phyloP scores from a whole-genome alignment of 2,113 vertebrate genomes.

The Genyomyrus donnyi region DNA sequence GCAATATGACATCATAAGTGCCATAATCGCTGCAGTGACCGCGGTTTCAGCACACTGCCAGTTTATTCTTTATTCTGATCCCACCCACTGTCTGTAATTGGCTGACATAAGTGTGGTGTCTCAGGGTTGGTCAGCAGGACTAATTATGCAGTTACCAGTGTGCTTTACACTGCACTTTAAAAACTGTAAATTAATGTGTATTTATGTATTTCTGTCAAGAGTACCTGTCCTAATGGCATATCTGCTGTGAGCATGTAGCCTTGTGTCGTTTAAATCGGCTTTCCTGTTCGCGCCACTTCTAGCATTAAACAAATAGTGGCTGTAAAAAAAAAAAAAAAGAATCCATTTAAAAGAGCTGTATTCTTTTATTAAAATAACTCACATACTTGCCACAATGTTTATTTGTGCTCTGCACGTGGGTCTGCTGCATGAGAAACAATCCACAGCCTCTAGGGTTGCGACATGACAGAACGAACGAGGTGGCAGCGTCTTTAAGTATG shows the following conservation, averaged over 20 bases:
- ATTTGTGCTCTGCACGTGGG: background rate
- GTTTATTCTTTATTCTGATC: background rate
- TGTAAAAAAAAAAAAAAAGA: background rate
- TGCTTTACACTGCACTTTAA: background rate
- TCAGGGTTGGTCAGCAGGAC: background rate
- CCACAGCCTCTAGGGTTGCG: background rate
- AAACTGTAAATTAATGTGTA: background rate
- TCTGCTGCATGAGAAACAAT: background rate
- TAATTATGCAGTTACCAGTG: background rate
- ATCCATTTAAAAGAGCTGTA: background rate
- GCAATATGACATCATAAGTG: background rate
- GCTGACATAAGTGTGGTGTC: background rate
- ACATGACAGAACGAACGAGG: background rate
- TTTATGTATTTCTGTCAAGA: background rate
- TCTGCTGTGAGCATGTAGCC: background rate
- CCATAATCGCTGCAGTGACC: background rate
- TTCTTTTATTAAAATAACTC: background rate
- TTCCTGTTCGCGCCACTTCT: background rate
- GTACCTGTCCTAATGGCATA: background rate
- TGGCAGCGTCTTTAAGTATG: background rate
- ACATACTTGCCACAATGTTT: background rate
- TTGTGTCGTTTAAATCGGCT: background rate
- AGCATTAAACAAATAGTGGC: background rate
- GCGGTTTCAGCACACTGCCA: background rate
- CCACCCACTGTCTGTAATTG: background rate